Percentiles rank a stretch among this genome's conserved stretches.
Conservation (phyloP, 92 coral and sea anemone genomes). For the Blastomussa wellsi region DNA sequence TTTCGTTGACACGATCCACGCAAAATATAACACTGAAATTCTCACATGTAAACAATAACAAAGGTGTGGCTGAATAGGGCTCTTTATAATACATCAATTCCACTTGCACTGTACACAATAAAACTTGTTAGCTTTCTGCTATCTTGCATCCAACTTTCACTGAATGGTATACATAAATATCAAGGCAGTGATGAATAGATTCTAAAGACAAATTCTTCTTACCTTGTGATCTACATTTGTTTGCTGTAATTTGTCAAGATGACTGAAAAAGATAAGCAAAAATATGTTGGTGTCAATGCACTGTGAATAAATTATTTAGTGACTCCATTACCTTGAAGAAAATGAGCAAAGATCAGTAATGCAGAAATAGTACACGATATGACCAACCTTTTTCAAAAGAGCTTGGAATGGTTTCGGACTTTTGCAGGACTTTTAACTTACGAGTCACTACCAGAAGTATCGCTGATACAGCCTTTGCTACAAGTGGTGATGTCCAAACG, state of each 20-base stretch:
- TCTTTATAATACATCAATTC: too few relatives aligned
- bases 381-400: slow-evolving; percentile 8
- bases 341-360: background rate
- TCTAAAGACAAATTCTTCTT: background rate
- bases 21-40: too few relatives aligned
- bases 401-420: background rate
- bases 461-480: background rate
- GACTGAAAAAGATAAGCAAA: slow-evolving; percentile 55
- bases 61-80: too few relatives aligned
- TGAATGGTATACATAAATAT: too few relatives aligned
- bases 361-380: background rate
- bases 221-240: slow-evolving; percentile 99
- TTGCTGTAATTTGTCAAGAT: slow-evolving; percentile 93
- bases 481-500: background rate
- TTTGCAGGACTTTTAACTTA: background rate
- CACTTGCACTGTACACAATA: too few relatives aligned
- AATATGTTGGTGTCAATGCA: background rate
- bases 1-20: too few relatives aligned
- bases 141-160: too few relatives aligned
- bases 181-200: background rate
- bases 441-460: background rate
- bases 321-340: background rate
- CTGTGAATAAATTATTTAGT: too few relatives aligned
- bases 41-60: too few relatives aligned
- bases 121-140: too few relatives aligned